phyloP scores from a whole-genome alignment of 2,113 vertebrate species.

The Sialia sialis region DNA sequence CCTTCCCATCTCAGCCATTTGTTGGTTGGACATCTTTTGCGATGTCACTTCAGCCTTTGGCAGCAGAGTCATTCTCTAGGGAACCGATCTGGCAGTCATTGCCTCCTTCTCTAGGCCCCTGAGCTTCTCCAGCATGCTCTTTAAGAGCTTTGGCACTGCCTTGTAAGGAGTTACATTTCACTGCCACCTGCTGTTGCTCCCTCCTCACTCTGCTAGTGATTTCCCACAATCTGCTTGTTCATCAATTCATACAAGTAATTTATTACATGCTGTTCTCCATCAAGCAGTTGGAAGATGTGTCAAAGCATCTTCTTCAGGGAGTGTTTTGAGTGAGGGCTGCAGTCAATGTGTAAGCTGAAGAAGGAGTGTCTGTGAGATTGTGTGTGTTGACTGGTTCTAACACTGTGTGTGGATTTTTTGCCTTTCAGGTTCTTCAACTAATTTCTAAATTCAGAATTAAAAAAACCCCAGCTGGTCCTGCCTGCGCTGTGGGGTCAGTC shows the following conservation, averaged over 20 bases:
- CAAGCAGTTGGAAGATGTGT: background rate
- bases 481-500: background rate
- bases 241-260: too few species aligned
- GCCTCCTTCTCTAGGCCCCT: background rate
- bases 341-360: background rate
- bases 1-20: background rate
- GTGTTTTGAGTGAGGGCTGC: background rate
- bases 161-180: background rate
- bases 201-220: background rate
- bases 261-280: fast-evolving
- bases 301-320: background rate
- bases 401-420: background rate
- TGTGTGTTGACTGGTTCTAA: background rate
- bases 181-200: fast-evolving
- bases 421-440: background rate
- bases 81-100: too few species aligned
- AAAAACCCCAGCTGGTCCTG: background rate
- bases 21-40: too few species aligned
- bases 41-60: too few species aligned
- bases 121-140: background rate
- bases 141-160: background rate
- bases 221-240: background rate
- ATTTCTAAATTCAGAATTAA: too few species aligned
- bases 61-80: background rate
- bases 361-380: too few species aligned